Evolutionary conservation across 2,888 invertebrate genomes (phyloP).

Genomic region (Volucella bombylans): DNA sequence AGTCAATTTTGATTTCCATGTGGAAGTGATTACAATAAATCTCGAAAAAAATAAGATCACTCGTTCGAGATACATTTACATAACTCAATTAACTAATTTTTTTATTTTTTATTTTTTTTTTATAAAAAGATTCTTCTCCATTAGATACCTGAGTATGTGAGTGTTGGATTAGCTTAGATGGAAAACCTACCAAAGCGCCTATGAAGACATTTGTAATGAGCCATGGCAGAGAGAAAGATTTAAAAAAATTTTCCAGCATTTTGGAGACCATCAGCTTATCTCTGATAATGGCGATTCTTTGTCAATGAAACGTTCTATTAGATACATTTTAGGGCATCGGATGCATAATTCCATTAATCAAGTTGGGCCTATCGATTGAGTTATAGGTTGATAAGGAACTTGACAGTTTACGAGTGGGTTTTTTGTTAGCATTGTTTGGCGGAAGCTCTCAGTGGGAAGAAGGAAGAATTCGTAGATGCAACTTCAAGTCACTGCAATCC

Average conservation of each 20-base stretch:
- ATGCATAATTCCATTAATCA: constrained; percentile 61
- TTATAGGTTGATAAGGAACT: constrained; percentile 59
- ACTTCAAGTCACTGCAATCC: too few relatives aligned
- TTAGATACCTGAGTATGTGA: not conserved
- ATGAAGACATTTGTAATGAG: constrained; percentile 38
- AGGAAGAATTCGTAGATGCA: too few relatives aligned
- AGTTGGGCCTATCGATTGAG: constrained; percentile 47
- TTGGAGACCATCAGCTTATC: constrained; percentile 48
- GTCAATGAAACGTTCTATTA: constrained; percentile 43
- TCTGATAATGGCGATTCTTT: constrained; percentile 63
- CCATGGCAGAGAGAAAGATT: constrained; percentile 21
- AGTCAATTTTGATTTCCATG: constrained; percentile 64
- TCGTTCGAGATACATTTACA: constrained; percentile 65
- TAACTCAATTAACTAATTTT: constrained; percentile 70
- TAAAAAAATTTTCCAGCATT: not conserved
- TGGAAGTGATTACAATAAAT: constrained; percentile 72
- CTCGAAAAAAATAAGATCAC: constrained; percentile 58
- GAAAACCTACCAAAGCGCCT: not conserved
- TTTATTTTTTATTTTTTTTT: constrained; percentile 33
- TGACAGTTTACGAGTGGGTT: constrained; percentile 11
- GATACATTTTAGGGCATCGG: constrained; percentile 48
- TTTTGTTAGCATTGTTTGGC: constrained; percentile 45
- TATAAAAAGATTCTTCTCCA: not conserved
- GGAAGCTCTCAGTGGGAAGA: constrained; percentile 35
- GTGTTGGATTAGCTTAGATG: not conserved